Percentiles rank a stretch among this genome's conserved stretches.
These are phyloP conservation scores for Nebria ingens DNA, from an alignment of 1,140 invertebrate species.

Conservation along the genomic window DNA sequence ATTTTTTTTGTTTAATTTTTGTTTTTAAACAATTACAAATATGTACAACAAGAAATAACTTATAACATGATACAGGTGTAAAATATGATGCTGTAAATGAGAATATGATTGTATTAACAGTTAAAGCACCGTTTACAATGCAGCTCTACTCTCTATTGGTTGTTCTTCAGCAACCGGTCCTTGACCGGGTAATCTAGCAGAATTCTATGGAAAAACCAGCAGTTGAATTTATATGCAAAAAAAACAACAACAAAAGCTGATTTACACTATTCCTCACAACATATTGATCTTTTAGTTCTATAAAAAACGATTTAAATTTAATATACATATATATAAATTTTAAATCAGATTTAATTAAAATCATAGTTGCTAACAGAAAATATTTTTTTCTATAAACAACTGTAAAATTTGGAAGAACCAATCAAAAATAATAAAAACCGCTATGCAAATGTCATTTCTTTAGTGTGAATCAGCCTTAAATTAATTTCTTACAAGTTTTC, in stretches of 20 bases:
- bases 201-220: no score
- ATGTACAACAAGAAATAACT: neutral
- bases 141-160: neutral
- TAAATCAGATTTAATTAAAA: no score
- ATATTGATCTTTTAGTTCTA: no score
- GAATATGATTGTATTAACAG: no score
- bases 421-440: conserved; percentile 10
- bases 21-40: no score
- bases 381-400: conserved; percentile 4
- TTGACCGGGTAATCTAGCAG: conserved; percentile 26
- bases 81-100: no score
- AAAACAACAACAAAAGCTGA: no score
- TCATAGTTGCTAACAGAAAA: conserved; percentile 7
- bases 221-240: no score
- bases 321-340: no score
- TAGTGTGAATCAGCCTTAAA: neutral
- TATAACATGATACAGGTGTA: neutral
- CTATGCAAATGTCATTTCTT: neutral
- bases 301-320: no score
- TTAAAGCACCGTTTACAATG: neutral
- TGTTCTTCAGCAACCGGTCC: neutral
- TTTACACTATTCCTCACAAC: no score
- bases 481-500: conserved; percentile 58
- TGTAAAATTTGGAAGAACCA: neutral
- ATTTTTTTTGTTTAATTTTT: no score